These are phyloP conservation scores for Masnerella sp. DNA, from an alignment of 2,888 invertebrate species.

Conservation along the genomic window DNA sequence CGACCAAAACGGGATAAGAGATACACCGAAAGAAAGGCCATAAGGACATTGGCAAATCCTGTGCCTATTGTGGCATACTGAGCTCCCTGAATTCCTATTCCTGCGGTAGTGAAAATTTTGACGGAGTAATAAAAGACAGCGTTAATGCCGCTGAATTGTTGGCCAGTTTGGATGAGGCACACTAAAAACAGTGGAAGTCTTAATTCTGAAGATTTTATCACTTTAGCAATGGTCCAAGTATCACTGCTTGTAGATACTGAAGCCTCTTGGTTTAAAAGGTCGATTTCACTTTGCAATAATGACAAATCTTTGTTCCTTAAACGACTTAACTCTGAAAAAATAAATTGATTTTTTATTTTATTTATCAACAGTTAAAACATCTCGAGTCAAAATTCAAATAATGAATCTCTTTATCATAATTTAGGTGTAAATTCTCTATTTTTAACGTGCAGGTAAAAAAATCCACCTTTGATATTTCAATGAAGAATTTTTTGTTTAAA, in stretches of 20 bases:
- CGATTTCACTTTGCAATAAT: constrained; percentile 82
- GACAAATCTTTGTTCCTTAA: constrained; percentile 81
- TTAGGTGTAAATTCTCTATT: too few relatives aligned
- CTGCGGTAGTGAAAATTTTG: constrained; percentile 86
- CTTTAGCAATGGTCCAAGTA: constrained; percentile 80
- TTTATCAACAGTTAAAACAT: too few relatives aligned
- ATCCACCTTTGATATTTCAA: too few relatives aligned
- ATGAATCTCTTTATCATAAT: too few relatives aligned
- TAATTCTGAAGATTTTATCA: constrained; percentile 81
- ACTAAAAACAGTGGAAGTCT: constrained; percentile 88
- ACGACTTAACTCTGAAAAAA: constrained; percentile 84
- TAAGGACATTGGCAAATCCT: constrained; percentile 83
- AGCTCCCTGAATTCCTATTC: constrained; percentile 80
- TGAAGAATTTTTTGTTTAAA: too few relatives aligned
- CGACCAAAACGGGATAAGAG: constrained; percentile 84
- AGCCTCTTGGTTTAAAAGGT: constrained; percentile 80
- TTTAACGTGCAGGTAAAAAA: too few relatives aligned
- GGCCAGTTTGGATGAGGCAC: constrained; percentile 89
- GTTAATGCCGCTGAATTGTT: constrained; percentile 86
- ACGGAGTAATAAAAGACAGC: constrained; percentile 94
- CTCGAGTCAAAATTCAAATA: too few relatives aligned
- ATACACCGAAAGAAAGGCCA: constrained; percentile 83
- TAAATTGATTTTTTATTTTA: too few relatives aligned
- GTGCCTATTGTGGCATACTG: constrained; percentile 90
- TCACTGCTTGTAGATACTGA: constrained; percentile 73